phyloP scores from a whole-genome alignment of 2,113 vertebrate genomes.

The Polypterus senegalus region DNA sequence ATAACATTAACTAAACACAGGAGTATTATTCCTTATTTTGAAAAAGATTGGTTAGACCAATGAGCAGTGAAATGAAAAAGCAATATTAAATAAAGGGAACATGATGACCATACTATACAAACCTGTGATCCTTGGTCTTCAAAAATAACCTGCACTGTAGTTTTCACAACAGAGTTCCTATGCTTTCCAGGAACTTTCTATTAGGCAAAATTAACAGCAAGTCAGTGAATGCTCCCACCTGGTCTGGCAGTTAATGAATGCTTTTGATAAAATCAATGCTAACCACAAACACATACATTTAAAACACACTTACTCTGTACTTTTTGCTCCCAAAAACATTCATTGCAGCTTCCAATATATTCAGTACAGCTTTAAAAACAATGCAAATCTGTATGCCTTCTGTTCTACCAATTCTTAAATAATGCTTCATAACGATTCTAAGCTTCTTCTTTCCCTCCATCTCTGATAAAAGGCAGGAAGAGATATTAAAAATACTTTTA shows the following conservation, averaged over 20 bases:
- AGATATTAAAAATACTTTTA: not conserved
- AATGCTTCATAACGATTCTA: slow-evolving; percentile 52
- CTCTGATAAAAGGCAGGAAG: slow-evolving; percentile 43
- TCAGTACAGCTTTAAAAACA: slow-evolving; percentile 70
- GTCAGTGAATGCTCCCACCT: not conserved
- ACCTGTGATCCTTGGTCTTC: slow-evolving; percentile 77
- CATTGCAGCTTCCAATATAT: slow-evolving; percentile 50
- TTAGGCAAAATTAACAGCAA: slow-evolving; percentile 17
- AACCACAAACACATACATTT: not conserved
- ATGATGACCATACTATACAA: slow-evolving; percentile 2
- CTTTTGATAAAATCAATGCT: not conserved
- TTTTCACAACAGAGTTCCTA: slow-evolving; percentile 60
- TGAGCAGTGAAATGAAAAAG: not conserved
- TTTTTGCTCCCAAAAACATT: slow-evolving; percentile 63
- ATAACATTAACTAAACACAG: not conserved
- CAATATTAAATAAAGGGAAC: not conserved
- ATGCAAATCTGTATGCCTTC: slow-evolving; percentile 62
- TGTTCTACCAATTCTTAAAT: slow-evolving; percentile 41
- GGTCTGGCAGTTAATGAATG: not conserved
- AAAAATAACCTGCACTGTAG: slow-evolving; percentile 57
- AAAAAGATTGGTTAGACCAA: not conserved
- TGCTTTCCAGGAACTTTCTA: slow-evolving; percentile 62
- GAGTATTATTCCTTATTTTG: too few relatives aligned
- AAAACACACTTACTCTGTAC: slow-evolving; percentile 51
- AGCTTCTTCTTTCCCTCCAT: slow-evolving; percentile 54